phyloP scores from a whole-genome alignment of 2,888 invertebrate genomes.

The Acleris holmiana region DNA sequence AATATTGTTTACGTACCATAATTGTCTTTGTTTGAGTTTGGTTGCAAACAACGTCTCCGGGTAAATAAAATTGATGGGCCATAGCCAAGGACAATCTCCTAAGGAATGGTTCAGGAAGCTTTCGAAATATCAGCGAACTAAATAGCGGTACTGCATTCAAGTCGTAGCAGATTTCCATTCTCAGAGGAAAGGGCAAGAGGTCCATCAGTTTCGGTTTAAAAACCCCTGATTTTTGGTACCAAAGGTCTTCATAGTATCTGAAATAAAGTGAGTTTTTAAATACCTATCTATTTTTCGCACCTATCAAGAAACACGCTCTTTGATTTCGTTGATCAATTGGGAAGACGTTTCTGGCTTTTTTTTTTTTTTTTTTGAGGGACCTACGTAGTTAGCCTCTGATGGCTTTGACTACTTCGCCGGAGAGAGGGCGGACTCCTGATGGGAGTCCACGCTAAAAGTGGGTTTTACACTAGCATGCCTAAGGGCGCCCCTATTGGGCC shows the following conservation, averaged over 20 bases:
- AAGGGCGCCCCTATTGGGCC: no score
- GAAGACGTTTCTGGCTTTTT: no score
- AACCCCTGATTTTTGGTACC: slow-evolving; percentile 81
- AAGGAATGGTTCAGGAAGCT: slow-evolving; percentile 80
- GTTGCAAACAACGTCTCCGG: slow-evolving; percentile 79
- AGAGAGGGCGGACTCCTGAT: no score
- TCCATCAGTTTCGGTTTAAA: slow-evolving; percentile 70
- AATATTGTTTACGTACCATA: slow-evolving; percentile 78
- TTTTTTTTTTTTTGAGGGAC: no score
- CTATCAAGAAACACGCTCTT: no score
- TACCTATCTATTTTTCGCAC: no score
- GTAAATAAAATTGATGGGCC: slow-evolving; percentile 81
- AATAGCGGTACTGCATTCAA: slow-evolving; percentile 79
- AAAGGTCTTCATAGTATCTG: slow-evolving; percentile 81
- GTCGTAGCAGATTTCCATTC: slow-evolving; percentile 81
- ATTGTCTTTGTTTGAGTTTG: slow-evolving; percentile 79
- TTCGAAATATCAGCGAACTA: slow-evolving; percentile 79
- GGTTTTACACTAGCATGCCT: no score
- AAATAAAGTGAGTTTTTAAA: slow-evolving; percentile 10
- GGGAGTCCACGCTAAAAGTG: no score
- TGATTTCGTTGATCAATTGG: no score
- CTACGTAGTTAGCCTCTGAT: no score
- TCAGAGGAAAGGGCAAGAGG: slow-evolving; percentile 74
- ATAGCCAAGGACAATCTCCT: slow-evolving; percentile 78
- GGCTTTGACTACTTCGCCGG: no score